These are phyloP conservation scores for Stegodyphus dumicola DNA, from an alignment of 1,140 invertebrate species.

Conservation along the genomic window DNA sequence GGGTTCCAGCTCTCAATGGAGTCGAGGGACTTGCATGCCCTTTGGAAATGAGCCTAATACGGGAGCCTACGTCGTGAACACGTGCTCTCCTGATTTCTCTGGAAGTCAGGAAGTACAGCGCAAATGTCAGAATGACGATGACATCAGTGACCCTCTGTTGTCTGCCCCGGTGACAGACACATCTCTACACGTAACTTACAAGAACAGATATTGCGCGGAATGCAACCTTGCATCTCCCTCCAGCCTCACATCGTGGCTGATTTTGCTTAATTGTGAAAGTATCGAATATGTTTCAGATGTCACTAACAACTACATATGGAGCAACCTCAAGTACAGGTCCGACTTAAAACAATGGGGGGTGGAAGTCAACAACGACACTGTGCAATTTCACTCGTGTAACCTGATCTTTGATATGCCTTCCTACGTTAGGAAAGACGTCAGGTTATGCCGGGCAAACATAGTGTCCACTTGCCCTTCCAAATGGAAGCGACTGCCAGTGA, in stretches of 20 bases:
- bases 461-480: neutral
- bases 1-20: no score
- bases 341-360: no score
- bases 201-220: constrained; percentile 73
- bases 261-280: neutral
- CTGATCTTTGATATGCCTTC: neutral
- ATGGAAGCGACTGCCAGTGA: neutral
- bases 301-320: no score
- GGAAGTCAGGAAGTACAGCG: neutral
- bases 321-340: no score
- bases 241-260: neutral
- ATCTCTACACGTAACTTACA: constrained; percentile 70
- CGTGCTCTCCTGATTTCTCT: neutral
- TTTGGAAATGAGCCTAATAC: neutral
- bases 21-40: neutral
- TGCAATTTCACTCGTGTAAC: neutral
- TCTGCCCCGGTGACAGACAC: constrained; percentile 69
- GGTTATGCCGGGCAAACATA: neutral
- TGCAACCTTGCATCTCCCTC: constrained; percentile 67
- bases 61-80: constrained; percentile 17
- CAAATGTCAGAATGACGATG: constrained; percentile 1
- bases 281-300: no score
- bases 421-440: neutral
- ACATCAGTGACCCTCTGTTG: constrained; percentile 67
- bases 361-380: neutral